Base-by-base conservation (phyloP, 1,140 invertebrate species). In the Diachasmimorpha longicaudata region DNA sequence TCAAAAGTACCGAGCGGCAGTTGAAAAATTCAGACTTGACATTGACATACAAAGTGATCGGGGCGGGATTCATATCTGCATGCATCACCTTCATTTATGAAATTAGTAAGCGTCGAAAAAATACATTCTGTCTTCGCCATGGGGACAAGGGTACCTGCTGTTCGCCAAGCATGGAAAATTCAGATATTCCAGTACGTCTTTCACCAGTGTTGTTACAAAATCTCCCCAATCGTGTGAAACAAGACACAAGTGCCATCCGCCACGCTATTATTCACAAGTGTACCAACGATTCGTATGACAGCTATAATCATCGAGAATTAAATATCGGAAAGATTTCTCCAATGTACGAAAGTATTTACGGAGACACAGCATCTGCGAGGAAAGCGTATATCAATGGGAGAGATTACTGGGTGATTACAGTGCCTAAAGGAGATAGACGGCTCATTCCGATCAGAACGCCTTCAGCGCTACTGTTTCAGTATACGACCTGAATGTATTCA, bases 1-100 rank as follows among this genome's bases (percentile, higher is more conserved):
- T 96, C 42, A 93, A 93, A 67, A 94, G 92, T n/a, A 95, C 92
- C 46, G 95, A 96, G 79, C 89, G 95, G 2, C 92, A 93, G 82
- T 85, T 96, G 10, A 85, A 92, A 63, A 94, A 96, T 80, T 84
- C 90, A 36, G 91, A 92, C 84, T 87, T 96, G 0, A 83, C 89
- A 52, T 92, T 94, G 84, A 96, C 95, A 0, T 96, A 96, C 76
- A 86, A 89, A 69, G 89, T 92, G 5, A 90, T 94, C 63, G 87
- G 94, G 4, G 91, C 91, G 70, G 91, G 92, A 1, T 92, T 93
- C 72, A 85, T 88, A 0, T 88, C 92, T 0, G 91, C 93, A 0
- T 69, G 90, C 4, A 86, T 92, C 0, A 88, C 93, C 0, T 95
- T 96, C 78, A 79, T 92, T 48, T 84, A 90, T 10, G 95, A 96